Evolutionary conservation across 2,797 vertebrate species (phyloP).

Genomic region (Muraenolepis orangiensis): DNA sequence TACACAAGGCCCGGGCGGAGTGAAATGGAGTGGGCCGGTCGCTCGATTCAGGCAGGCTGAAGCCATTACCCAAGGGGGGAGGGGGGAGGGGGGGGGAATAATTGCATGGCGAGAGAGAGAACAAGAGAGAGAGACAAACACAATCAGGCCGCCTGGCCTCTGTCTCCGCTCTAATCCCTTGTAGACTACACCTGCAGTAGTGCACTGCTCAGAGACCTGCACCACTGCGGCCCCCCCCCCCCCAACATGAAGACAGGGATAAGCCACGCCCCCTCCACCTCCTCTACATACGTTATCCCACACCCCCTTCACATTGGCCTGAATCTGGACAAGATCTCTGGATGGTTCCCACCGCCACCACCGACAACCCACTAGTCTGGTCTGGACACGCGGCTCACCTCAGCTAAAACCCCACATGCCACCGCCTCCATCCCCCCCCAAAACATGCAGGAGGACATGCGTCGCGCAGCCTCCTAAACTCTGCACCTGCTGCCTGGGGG

Average conservation of each 20-base stretch:
- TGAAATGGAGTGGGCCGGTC: slow-evolving; percentile 41
- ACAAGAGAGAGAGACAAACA: background rate
- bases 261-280: too few relatives aligned
- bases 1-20: slow-evolving; percentile 34
- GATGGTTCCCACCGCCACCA: too few relatives aligned
- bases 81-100: slow-evolving; percentile 25
- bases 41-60: slow-evolving; percentile 33
- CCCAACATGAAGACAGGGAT: background rate
- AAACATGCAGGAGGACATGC: background rate
- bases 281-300: too few relatives aligned
- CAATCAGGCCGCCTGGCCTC: background rate
- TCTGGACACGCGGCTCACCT: background rate
- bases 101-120: slow-evolving; percentile 33
- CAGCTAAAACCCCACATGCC: background rate
- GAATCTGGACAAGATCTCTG: background rate
- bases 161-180: background rate
- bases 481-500: background rate
- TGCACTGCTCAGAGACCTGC: background rate
- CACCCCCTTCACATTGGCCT: background rate
- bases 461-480: background rate
- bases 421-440: background rate
- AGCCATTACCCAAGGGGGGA: slow-evolving; percentile 36
- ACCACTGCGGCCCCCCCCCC: background rate
- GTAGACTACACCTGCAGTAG: background rate
- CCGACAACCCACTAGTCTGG: background rate